Base-by-base conservation (phyloP, 2,888 invertebrate genomes). In the Gari tellinella region DNA sequence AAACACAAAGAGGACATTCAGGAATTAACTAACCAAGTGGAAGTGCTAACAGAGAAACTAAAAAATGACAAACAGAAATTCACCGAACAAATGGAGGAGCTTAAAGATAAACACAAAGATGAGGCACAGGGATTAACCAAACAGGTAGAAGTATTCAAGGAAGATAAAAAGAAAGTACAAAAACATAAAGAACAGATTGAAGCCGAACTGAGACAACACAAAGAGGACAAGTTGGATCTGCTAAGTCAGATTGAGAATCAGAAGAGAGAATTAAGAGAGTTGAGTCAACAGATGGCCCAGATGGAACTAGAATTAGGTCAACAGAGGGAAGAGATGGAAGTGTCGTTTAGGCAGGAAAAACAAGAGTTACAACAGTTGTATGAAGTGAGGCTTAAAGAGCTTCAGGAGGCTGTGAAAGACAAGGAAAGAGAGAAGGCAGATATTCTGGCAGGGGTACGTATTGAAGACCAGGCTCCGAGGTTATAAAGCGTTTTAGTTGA, bases 301-400 rank as follows among this genome's bases (percentile, higher is more conserved):
- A 55, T 76, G 10, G 75, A 80, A 31, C 62, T 80, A 23, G 78
- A 82, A 56, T 37, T 82, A 2, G 77, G 66, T 45, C 76, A 68
- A 43, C 80, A 82, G 52, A 73, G 66, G 43, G 76, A 65, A 17
- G 77, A 78, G 31, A 52, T 85, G 45, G 72, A 76, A 37, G 38
- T 72, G 21, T 67, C 75, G 38, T 77, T 67, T 45, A 64, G 65
- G 57, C 67, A 79, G 37, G 81, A 81, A 56, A 78, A 73, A 60
- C 77, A 76, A 38, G 75, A 84, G 58, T 46, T 84, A 19, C 56
- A 65, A 38, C 68, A 78, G 23, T 53, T 80, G 40, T 77, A 81
- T 67, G 72, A 74, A 19, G 75, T 67, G 21, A 65, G 65, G 60
- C 51, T 72, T 4, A 48, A 37, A 40, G 76, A 81, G 46, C 56